Evolutionary conservation across 2,113 vertebrate species (phyloP).

Genomic region (Protomyctophum bolini): DNA sequence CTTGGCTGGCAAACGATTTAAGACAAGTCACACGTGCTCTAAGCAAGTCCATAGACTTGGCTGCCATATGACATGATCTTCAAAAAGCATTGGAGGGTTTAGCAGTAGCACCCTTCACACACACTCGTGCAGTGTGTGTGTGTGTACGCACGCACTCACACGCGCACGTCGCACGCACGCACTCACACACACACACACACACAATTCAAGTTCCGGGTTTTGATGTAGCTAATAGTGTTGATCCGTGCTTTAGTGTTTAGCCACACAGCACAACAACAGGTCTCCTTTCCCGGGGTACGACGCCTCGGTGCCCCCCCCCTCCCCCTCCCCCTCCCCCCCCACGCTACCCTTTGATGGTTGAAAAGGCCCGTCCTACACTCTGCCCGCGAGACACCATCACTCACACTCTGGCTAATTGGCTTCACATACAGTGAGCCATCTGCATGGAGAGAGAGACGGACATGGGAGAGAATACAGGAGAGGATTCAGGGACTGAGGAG

Average conservation of each 20-base stretch:
- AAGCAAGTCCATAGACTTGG: no score
- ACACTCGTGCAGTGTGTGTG: no score
- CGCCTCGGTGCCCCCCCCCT: background rate
- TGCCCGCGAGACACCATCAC: slow-evolving; percentile 30
- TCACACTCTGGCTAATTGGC: slow-evolving; percentile 56
- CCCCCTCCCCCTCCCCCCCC: background rate
- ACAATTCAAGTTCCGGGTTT: slow-evolving; percentile 16
- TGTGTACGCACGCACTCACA: no score
- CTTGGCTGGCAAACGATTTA: no score
- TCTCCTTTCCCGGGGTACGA: slow-evolving; percentile 1
- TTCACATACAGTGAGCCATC: slow-evolving; percentile 61
- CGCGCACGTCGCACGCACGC: background rate
- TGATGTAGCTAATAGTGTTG: slow-evolving; percentile 47
- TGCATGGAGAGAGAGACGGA: slow-evolving; percentile 11
- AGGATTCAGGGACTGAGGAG: background rate
- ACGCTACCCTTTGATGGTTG: background rate
- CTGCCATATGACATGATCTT: no score
- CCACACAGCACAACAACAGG: slow-evolving; percentile 23
- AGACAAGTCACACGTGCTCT: no score
- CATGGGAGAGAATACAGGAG: slow-evolving; percentile 7
- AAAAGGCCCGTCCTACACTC: background rate
- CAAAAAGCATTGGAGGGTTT: no score
- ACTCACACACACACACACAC: background rate
- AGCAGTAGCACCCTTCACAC: no score
- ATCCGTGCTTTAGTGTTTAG: slow-evolving; percentile 31